Evolutionary conservation across 2,113 vertebrate genomes (phyloP), one percentile per base, ranked within the genome.

Genomic region (Pseudorectes ferrugineus): DNA sequence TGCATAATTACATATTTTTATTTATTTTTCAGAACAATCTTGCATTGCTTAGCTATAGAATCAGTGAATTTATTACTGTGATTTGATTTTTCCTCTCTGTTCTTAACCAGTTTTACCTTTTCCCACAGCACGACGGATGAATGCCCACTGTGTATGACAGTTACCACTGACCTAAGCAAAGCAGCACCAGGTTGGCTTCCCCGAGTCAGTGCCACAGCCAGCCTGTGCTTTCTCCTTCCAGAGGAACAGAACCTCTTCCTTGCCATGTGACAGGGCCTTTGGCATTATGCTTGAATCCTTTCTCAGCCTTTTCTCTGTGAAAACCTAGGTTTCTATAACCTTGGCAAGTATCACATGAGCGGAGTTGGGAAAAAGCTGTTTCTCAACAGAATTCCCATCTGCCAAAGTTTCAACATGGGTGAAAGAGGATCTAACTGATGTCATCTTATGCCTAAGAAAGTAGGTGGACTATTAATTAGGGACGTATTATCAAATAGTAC

Each of bases 91-190:
- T 52, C 10, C 28, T 68, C 65, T 63, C 46, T 70, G 2, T 24
- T 62, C 28, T 63, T 29, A 20, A 26, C 2, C 14, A 33, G 12
- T 52, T 81, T 67, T 66, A 24, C 23, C 26, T 72, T 59, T 63
- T 57, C 49, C 24, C 28, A 6, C 13, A 24, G 15, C 8, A 40
- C 14, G 12, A 21, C 9, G 13, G 31, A 33, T 33, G 10, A 35
- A n/a, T 14, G 5, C 2, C 10, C 1, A 0, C 45, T 33, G 12
- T 13, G 20, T 6, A 14, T 11, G 7, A 28, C 49, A 62, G 14
- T 6, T 25, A 43, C 36, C 15, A 18, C 13, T 35, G 38, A 12
- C 31, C 24, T 5, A 10, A 65, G 45, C 24, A 52, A 55, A 62
- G 35, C 52, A 6, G 23, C 5, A 1, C 25, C 42, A 38, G 5